Base-by-base conservation (phyloP, 2,113 vertebrate genomes). In the Platysteira castanea region DNA sequence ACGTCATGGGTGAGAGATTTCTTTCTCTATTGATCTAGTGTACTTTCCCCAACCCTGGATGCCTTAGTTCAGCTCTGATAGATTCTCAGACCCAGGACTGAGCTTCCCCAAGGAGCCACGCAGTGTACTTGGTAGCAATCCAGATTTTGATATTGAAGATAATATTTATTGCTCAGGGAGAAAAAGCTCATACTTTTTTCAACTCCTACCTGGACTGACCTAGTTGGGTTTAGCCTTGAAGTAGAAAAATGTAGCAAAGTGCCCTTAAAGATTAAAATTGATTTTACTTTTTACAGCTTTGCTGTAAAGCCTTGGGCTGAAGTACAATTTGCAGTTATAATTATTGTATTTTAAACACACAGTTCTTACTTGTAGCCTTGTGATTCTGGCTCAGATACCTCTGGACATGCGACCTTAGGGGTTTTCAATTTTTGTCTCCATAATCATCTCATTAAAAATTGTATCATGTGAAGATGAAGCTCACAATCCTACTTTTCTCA, bases 181-280 rank as follows among this genome's bases (percentile, higher is more conserved):
- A 90, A 79, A 87, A 68, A 79, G 33, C 69, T 90, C 56, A 53
- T 89, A 52, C 44, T 47, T 90, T 88, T 96, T 89, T 95, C 78
- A 94, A 6, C 42, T 95, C 57, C 70, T 96, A 75, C 77, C 84
- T 89, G 47, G 28, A 74, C 89, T 95, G 93, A 96, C 85, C 93
- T 73, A 74, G 68, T 64, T 93, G 41, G 30, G 11, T 52, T 96
- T 82, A 96, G 61, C 87, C 95, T 95, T 94, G 78, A 87, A 69
- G 60, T 91, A 91, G 56, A 95, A 69, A 27, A 65, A 86, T 79
- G 60, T 54, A 77, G 57, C 68, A 90, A 49, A 87, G 85, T 87
- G 74, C 71, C 77, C 79, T 92, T 96, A 95, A 89, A 97, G 91
- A 95, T 91, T 84, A 94, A 96, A 94, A 96, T 78, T 76, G 35